phyloP scores from a whole-genome alignment of 2,113 vertebrate genomes.

The Megaceryle maxima region DNA sequence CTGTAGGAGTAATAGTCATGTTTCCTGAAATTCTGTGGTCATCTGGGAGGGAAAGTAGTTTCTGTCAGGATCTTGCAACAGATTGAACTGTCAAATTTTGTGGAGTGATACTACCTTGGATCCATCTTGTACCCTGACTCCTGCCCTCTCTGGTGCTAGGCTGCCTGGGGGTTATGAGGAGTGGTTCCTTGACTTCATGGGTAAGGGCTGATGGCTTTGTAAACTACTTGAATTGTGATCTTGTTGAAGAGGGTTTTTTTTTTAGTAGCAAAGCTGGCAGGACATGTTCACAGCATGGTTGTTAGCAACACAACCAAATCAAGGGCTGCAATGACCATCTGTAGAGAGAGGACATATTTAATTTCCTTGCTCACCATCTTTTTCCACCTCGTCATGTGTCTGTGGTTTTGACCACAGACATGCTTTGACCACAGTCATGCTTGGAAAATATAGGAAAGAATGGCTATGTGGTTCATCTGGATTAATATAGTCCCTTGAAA shows the following conservation, averaged over 20 bases:
- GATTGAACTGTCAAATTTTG: background rate
- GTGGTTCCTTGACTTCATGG: background rate
- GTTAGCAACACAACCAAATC: background rate
- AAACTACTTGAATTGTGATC: background rate
- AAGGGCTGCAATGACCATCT: background rate
- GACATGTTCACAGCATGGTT: background rate
- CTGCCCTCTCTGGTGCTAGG: background rate
- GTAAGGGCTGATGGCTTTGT: background rate
- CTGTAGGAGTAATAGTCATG: background rate
- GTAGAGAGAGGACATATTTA: background rate
- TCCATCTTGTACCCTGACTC: accelerated
- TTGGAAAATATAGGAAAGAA: background rate
- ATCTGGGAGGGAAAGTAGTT: background rate
- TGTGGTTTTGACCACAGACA: background rate
- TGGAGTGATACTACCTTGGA: background rate
- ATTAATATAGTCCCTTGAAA: background rate
- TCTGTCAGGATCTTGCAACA: background rate
- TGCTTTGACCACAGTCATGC: background rate
- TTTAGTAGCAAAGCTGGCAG: background rate
- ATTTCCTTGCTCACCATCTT: background rate
- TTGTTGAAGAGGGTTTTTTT: accelerated
- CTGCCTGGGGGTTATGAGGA: background rate
- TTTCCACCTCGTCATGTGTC: background rate
- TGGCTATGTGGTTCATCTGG: background rate
- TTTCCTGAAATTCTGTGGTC: background rate